Conservation (phyloP, 2,113 vertebrate species). For the Lipophrys pholis region DNA sequence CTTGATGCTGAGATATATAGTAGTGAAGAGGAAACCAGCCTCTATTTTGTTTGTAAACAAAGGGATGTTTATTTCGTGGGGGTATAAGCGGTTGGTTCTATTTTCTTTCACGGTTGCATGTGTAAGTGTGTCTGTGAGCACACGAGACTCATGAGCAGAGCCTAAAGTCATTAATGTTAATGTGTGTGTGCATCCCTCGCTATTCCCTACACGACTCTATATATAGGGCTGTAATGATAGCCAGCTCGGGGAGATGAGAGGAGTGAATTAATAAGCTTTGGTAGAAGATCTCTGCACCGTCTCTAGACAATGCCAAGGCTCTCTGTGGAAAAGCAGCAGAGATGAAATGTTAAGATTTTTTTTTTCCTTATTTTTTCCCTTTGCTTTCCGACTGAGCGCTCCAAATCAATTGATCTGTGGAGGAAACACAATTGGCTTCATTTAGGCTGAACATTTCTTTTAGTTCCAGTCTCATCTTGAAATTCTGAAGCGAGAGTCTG, state of each 20-base stretch:
- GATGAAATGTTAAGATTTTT: slow-evolving; percentile 72
- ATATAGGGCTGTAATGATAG: slow-evolving; percentile 86
- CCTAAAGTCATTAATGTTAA: slow-evolving; percentile 85
- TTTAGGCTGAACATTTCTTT: slow-evolving; percentile 55
- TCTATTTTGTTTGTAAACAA: slow-evolving; percentile 74
- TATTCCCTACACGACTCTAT: slow-evolving; percentile 81
- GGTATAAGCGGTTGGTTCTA: slow-evolving; percentile 34
- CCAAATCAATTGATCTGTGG: slow-evolving; percentile 67
- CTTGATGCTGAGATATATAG: slow-evolving; percentile 30
- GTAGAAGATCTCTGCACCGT: slow-evolving; percentile 78
- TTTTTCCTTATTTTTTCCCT: slow-evolving; percentile 49
- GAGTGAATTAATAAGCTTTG: slow-evolving; percentile 82
- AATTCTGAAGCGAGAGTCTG: slow-evolving; percentile 39
- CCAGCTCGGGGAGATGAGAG: slow-evolving; percentile 83
- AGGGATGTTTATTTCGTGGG: slow-evolving; percentile 61
- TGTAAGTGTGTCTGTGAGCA: slow-evolving; percentile 57
- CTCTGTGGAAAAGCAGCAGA: slow-evolving; percentile 72
- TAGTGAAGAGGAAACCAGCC: slow-evolving; percentile 34
- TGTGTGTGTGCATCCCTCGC: slow-evolving; percentile 79
- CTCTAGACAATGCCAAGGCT: slow-evolving; percentile 77
- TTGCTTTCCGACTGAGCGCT: slow-evolving; percentile 39
- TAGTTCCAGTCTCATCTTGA: slow-evolving; percentile 35
- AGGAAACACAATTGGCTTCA: slow-evolving; percentile 54
- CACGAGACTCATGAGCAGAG: slow-evolving; percentile 67
- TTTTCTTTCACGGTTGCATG: slow-evolving; percentile 36